Conservation (phyloP, 2,113 vertebrate genomes). For the Cairina moschata region DNA sequence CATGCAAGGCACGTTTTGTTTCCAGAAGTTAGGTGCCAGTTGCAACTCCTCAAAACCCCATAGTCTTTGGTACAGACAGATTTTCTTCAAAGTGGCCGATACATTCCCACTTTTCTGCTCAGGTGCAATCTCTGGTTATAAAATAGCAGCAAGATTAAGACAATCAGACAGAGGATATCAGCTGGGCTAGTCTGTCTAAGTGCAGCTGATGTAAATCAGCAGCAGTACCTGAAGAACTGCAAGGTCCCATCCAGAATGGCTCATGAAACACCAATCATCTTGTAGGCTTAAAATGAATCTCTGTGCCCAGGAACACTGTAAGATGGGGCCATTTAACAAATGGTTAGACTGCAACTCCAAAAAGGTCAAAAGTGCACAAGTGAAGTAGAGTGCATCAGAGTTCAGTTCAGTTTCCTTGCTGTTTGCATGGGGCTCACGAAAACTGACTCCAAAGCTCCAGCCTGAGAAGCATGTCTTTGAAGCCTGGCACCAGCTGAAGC, state of each 20-base stretch:
- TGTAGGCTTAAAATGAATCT: neutral
- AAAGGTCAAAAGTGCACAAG: neutral
- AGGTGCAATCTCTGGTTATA: neutral
- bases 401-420: neutral
- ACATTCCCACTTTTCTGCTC: neutral
- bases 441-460: neutral
- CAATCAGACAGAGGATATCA: neutral
- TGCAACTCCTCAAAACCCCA: neutral
- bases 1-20: rapidly evolving
- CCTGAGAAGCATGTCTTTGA: neutral
- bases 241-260: neutral
- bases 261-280: neutral
- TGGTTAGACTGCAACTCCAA: neutral
- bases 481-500: neutral
- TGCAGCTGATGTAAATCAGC: neutral
- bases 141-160: neutral
- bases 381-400: neutral
- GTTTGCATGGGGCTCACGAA: neutral
- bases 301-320: neutral
- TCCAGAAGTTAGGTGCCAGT: neutral
- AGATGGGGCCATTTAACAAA: neutral
- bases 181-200: neutral
- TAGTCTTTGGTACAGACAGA: neutral
- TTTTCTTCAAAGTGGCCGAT: neutral
- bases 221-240: neutral